Base-by-base conservation (phyloP, 1,140 invertebrate genomes). In the Nephila pilipes region DNA sequence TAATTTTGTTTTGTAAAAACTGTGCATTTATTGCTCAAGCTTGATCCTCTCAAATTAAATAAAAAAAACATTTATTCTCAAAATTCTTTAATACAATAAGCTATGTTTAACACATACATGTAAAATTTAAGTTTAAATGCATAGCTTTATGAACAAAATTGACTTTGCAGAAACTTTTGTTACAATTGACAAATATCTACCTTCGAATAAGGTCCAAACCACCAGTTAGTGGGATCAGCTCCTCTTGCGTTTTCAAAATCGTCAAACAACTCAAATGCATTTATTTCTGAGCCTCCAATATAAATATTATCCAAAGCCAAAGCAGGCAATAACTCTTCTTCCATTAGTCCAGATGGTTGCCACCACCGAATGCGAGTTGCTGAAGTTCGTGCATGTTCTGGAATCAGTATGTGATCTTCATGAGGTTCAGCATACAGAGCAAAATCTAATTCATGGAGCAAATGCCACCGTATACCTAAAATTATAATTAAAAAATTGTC, bases 251-350 rank as follows among this genome's bases (percentile, higher is more conserved):
- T 94, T 88, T 95, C 95, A 94, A 96, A 96, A 18, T 94, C 94
- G 55, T 96, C 95, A 69, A 95, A 93, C 12, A 96, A 94, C 32
- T 94, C 80, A 63, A 95, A 95, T n/a, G 95, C 95, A 94, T 96
- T 95, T 80, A 96, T 95, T 93, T 96, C 95, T 10, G 94, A 95
- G 1, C 96, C 96, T 32, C 95, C 96, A 85, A 96, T 95, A 85
- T 95, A 95, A 36, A 96, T 95, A 94, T 96, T 94, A 93, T 96
- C 96, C 14, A 96, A 75, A 20, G 95, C 94, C 95, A 96, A 96
- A 25, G 95, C 94, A 25, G 95, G 95, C 10, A 94, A 93, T 25
- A 94, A 90, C 29, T 93, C 87, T 46, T 83, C 92, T 36, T 79
- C 90, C 80, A 85, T 88, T 93, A 94, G 83, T 81, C 91, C 69